Conservation (phyloP, 2,113 vertebrate species). For the Zootoca vivipara region DNA sequence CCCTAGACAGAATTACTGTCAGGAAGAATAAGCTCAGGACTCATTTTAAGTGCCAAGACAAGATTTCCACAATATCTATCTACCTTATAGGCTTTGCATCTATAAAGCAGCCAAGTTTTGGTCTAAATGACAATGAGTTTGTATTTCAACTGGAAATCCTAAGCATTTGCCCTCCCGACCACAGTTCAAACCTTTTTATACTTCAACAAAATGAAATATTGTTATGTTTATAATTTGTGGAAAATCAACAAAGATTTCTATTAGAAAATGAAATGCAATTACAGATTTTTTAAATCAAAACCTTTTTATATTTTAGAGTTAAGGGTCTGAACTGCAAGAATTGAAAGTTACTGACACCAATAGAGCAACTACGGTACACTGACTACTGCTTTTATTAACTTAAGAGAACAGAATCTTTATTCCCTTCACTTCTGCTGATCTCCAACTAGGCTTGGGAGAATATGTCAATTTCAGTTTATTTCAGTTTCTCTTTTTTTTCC, state of each 20-base stretch:
- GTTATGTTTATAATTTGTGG: too few relatives aligned
- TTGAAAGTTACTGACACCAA: not conserved
- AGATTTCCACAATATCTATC: not conserved
- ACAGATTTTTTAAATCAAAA: not conserved
- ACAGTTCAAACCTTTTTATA: not conserved
- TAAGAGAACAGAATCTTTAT: not conserved
- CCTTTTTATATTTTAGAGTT: not conserved
- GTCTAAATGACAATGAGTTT: not conserved
- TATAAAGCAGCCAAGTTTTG: not conserved
- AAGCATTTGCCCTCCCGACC: not conserved
- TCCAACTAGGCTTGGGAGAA: too few relatives aligned
- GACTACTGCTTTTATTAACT: not conserved
- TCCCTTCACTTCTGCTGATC: not conserved
- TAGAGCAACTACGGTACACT: not conserved
- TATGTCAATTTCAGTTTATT: too few relatives aligned
- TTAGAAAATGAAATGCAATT: too few relatives aligned
- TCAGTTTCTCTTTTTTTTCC: too few relatives aligned
- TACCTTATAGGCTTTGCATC: not conserved
- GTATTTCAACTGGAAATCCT: not conserved
- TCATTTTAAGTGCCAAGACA: not conserved
- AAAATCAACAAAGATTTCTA: too few relatives aligned
- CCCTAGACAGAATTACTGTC: not conserved
- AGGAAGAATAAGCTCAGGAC: not conserved
- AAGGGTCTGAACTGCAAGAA: not conserved
- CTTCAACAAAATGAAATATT: not conserved